Evolutionary conservation across 64 coral and sea anemone species (phyloP).

Genomic region (Pachyseris speciosa): DNA sequence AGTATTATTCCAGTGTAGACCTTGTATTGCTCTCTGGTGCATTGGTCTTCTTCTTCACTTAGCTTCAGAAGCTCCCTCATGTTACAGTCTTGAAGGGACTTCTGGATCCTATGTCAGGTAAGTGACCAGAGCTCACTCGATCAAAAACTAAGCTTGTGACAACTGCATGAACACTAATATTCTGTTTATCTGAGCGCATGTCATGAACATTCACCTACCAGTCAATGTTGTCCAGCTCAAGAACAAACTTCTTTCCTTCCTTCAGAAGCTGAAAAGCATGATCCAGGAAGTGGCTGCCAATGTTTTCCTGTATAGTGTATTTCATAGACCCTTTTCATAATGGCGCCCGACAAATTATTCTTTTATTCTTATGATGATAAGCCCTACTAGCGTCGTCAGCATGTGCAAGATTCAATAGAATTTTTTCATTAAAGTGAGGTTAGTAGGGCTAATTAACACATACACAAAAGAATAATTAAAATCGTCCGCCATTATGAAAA

Average conservation of each 20-base stretch:
- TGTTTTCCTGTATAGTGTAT: slow-evolving; percentile 38
- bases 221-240: slow-evolving; percentile 49
- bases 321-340: slow-evolving; percentile 38
- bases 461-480: too few relatives aligned
- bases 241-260: slow-evolving; percentile 39
- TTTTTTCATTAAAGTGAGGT: too few relatives aligned
- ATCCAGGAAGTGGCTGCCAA: slow-evolving; percentile 43
- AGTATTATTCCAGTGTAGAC: slow-evolving; percentile 50
- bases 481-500: too few relatives aligned
- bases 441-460: too few relatives aligned
- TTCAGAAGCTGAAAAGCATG: slow-evolving; percentile 4
- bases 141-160: slow-evolving; percentile 39
- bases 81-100: slow-evolving; percentile 10
- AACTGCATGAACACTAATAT: slow-evolving; percentile 47
- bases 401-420: too few relatives aligned
- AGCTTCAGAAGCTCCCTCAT: slow-evolving; percentile 11
- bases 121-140: slow-evolving; percentile 6
- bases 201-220: slow-evolving; percentile 42
- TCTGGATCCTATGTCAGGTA: slow-evolving; percentile 33
- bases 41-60: slow-evolving; percentile 3
- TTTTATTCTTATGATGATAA: too few relatives aligned
- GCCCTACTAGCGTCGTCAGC: too few relatives aligned
- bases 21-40: slow-evolving; percentile 46
- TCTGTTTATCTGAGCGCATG: slow-evolving; percentile 20
- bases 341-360: not conserved